Conservation (phyloP, 2,113 vertebrate genomes). For the Poecilia latipinna region DNA sequence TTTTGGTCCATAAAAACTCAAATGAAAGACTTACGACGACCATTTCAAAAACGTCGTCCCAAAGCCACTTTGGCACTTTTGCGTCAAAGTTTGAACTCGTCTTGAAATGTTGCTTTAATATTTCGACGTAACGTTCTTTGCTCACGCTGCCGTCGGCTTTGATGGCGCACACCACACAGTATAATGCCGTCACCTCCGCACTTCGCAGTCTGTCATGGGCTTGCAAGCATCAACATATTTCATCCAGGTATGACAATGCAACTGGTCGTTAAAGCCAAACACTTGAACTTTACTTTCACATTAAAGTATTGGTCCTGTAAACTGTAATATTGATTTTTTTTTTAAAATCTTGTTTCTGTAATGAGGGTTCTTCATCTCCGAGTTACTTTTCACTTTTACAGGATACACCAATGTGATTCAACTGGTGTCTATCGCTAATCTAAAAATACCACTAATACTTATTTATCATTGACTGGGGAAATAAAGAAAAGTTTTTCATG, state of each 20-base stretch:
- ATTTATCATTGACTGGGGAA: neutral
- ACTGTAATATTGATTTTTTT: too few species aligned
- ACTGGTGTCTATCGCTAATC: neutral
- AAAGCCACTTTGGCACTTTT: neutral
- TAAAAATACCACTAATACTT: neutral
- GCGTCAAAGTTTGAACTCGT: neutral
- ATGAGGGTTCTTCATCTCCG: too few species aligned
- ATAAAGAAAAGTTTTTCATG: neutral
- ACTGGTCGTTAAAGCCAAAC: too few species aligned
- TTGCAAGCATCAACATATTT: too few species aligned
- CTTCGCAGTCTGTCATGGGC: too few species aligned
- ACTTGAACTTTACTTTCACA: too few species aligned
- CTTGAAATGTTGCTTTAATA: neutral
- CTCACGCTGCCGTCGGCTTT: too few species aligned
- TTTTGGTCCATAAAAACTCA: neutral
- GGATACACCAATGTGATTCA: slow-evolving; percentile 1
- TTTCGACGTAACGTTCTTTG: neutral
- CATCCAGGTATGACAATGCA: too few species aligned
- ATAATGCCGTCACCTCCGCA: too few species aligned
- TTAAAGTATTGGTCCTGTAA: too few species aligned
- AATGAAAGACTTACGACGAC: neutral
- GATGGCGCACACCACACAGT: too few species aligned
- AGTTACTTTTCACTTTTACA: neutral
- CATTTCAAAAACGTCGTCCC: neutral
- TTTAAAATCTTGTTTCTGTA: too few species aligned